Base-by-base conservation (phyloP, 2,797 vertebrate genomes). In the Hafferia zeledoni region DNA sequence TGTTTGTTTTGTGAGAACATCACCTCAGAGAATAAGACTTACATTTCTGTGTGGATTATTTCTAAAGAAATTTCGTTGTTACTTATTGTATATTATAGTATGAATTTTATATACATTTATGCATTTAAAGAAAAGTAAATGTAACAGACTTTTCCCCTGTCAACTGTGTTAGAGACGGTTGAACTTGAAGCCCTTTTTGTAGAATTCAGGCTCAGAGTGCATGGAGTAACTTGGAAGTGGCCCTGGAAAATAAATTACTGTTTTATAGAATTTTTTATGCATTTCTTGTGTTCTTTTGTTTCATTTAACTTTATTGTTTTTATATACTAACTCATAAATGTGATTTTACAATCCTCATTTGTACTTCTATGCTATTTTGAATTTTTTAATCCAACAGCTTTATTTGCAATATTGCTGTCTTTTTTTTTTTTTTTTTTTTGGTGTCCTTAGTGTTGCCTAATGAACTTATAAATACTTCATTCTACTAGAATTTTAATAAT, bases 401-500 rank as follows among this genome's bases (percentile, higher is more conserved):
- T 85, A 85, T 95, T 93, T 94, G 50, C 71, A 53, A 33, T 85
- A 71, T 85, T 95, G 22, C 53, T 93, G 55, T 72, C 35, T 80
- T 79, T 43, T 19, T 20, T 46, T 22, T 46, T 46, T 46, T 52
- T 30, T 52, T 28, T 17, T 91, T 64, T 56, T 95, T 90, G 60
- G 20, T 75, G 23, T 81, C 78, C 59, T 87, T 90, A 93, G 50
- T 90, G 43, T 91, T 93, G 87, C 92, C 87, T 96, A 89, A 96
- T 95, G 87, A 95, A 95, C 92, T 95, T 97, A 93, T 89, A 95
- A 96, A 95, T 96, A 92, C 90, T 96, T 95, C 60, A 71, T 95
- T 95, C 79, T 93, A 87, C 90, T 94, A 95, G 90, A 92, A 95
- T 95, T 96, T 96, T 94, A 97, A 95, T 95, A 95, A 94, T 89